Evolutionary conservation across 64 coral and sea anemone genomes (phyloP), one percentile per base, ranked within the genome.

Genomic region (Stichodactyla mertensii): DNA sequence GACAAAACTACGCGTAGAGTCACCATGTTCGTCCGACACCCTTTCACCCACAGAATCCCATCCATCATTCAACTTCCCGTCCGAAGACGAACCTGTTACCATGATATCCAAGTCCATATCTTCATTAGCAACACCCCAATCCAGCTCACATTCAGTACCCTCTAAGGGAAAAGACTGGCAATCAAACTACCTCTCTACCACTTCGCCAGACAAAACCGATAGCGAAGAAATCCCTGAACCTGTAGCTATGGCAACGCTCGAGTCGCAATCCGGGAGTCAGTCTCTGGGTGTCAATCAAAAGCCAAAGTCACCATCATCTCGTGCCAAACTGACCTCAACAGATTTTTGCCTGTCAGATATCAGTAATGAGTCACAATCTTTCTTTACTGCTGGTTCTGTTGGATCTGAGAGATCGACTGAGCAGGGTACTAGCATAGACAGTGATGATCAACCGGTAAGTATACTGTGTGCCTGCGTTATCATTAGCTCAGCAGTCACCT

Each of bases 61-160:
- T 10, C 88, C 91, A 71, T 92, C 94, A 10, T 84, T 97, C 59
- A 70, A 87, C 61, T 97, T 97, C 59, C 94, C 88, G 13, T 93
- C 94, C 9, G 94, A 97, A 84, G 94, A 97, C 60, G 94, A 97
- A 78, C 94, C 94, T 28, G 94, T 97, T 23, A 97, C 94, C 9
- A 93, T 97, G 94, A 92, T 97, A 74, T 97, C 94, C 54, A 97
- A 97, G 28, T 97, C 94, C 14, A 97, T 97, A 61, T 89, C 94
- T 74, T 92, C 94, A 7, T 85, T 92, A 58, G 85, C 86, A 61
- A 55, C 80, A 74, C 69, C 69, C 24, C 69, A 74, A 28, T 27
- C 22, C 69, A 74, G 69, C 27, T 74, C 69, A 26, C 69, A 74
- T 74, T 74, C 69, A 74, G 69, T 74, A 74, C 69, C 69, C 69